Base-by-base conservation (phyloP, 2,113 vertebrate species). In the Neogobius melanostomus region DNA sequence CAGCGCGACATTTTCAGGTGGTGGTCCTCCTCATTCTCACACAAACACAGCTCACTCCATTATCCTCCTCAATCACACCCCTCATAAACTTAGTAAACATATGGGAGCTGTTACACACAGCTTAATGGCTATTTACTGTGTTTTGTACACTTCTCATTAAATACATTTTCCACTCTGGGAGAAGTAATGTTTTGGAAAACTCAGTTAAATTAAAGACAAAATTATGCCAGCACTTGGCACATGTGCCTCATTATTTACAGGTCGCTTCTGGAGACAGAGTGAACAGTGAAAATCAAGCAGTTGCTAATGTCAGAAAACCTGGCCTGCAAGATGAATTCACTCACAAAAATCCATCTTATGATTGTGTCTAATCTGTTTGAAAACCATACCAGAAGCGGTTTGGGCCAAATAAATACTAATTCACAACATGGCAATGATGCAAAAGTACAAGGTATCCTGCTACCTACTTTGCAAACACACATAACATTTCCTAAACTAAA, bases 81-180 rank as follows among this genome's bases (percentile, higher is more conserved):
- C 75, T 90, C 74, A 83, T 89, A 90, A 88, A 81, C 73, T 80
- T 76, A 87, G 89, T 90, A 88, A 90, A 87, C 92, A 93, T 92
- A 83, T 93, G 91, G 89, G 81, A 91, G 79, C 75, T 83, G 84
- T 93, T 92, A 91, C 78, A 90, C 76, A 67, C 69, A 66, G 80
- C 88, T 90, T 92, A 92, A 92, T 90, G 83, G 89, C 87, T 90
- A 90, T 92, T 93, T 92, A 92, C 90, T 82, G 83, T 92, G 90
- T 92, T 92, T 90, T 88, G 83, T 84, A 82, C 61, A 48, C 86
- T 91, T 90, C 90, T 92, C 88, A 92, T 92, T 90, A 92, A 91
- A 86, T 74, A 89, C 84, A 87, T 91, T 93, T 93, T 93, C 92
- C 91, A 91, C 87, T 90, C 56, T 45, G 81, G 85, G 85, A 88